A percentile compares a stretch with the other conserved stretches of the same genome.
Conservation (phyloP, 2,888 invertebrate species). For the Eristalinus aeneus region DNA sequence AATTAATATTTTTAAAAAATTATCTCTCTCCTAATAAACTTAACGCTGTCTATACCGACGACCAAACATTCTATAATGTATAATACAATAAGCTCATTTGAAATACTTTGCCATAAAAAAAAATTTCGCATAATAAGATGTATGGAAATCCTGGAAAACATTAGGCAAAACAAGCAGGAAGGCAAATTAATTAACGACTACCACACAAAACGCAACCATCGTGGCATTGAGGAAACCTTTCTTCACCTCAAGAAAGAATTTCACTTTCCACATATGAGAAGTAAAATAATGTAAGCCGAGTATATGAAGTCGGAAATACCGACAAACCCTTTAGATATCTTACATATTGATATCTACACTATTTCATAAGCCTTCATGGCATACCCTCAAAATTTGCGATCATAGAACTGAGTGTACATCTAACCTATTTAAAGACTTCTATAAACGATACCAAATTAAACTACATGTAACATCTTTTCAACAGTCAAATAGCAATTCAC, state of each 20-base stretch:
- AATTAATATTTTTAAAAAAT: not conserved
- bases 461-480: not conserved
- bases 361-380: slow-evolving; percentile 37
- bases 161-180: not conserved
- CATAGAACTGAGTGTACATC: slow-evolving; percentile 34
- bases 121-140: not conserved
- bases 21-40: not conserved
- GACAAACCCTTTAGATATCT: not conserved
- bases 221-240: not conserved
- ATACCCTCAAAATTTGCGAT: slow-evolving; percentile 24
- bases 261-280: no score
- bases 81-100: not conserved
- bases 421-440: slow-evolving; percentile 49
- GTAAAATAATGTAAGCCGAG: no score
- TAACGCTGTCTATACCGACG: not conserved
- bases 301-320: not conserved
- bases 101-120: not conserved
- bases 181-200: not conserved
- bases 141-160: not conserved
- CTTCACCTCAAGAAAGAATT: no score
- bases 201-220: not conserved
- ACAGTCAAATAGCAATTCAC: slow-evolving; percentile 16
- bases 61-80: not conserved
- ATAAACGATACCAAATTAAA: slow-evolving; percentile 12
- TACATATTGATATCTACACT: not conserved